phyloP scores from a whole-genome alignment of 1,140 invertebrate species.

The Olivierus martensii region DNA sequence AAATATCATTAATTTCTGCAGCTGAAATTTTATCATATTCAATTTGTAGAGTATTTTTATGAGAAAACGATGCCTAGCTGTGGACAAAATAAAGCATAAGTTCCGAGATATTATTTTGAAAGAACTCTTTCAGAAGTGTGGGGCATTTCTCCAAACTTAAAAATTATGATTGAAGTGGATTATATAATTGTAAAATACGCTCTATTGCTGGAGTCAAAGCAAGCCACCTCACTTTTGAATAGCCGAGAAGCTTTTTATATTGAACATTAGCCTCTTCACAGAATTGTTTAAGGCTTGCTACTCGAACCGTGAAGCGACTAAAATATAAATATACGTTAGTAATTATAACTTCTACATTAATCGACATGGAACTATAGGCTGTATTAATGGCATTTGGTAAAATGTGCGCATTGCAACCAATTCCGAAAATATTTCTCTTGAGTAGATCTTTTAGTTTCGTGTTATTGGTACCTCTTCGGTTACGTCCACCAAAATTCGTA shows the following conservation, averaged over 20 bases:
- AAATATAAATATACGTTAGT: not conserved
- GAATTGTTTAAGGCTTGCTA: slow-evolving; percentile 15
- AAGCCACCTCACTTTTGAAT: slow-evolving; percentile 22
- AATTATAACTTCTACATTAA: not conserved
- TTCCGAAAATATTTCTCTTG: not conserved
- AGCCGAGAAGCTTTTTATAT: slow-evolving; percentile 18
- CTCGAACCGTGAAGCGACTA: not conserved
- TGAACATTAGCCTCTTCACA: slow-evolving; percentile 20
- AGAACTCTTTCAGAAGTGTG: not conserved
- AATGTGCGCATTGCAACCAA: slow-evolving; percentile 1
- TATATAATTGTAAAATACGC: slow-evolving; percentile 5
- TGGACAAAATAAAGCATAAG: not conserved
- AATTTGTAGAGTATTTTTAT: slow-evolving; percentile 2
- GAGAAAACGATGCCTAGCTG: not conserved
- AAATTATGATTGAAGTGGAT: not conserved
- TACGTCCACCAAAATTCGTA: slow-evolving; percentile 1
- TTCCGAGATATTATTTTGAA: not conserved
- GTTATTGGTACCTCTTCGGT: slow-evolving; percentile 1
- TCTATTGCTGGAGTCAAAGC: slow-evolving; percentile 17
- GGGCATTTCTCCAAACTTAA: slow-evolving; percentile 2
- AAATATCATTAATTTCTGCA: too few species aligned
- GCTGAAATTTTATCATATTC: too few species aligned
- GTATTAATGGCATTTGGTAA: slow-evolving; percentile 1
- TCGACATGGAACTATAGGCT: not conserved
- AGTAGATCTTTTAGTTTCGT: not conserved